Evolutionary conservation across 2,113 vertebrate genomes (phyloP), one percentile per base, ranked within the genome.

Genomic region (Sylvietta virens): DNA sequence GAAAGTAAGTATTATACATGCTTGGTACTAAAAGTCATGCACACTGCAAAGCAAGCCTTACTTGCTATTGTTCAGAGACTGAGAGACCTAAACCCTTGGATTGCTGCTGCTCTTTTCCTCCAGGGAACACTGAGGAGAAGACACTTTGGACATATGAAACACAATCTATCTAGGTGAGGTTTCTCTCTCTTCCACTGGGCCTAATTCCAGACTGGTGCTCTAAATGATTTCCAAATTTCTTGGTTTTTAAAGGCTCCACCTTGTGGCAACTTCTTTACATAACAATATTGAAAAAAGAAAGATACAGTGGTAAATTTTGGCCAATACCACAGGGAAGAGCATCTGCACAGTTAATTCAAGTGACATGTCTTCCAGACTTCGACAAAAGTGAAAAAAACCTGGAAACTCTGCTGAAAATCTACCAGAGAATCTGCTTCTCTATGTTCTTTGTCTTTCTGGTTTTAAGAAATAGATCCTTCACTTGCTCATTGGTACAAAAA

Each of bases 231-330:
- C 33, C 39, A 40, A 40, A 64, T 56, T 80, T 92, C 79, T 70
- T 39, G 35, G 13, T 24, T 26, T 80, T 90, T 66, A 60, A 92
- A 92, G 50, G 71, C 94, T 92, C 94, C 96, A 95, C 51, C 94
- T 86, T 71, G 92, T 88, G 96, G 95, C 71, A 90, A n/a, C 10
- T 66, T 40, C 61, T 66, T 57, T 44, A 39, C 13, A n/a, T 31
- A 65, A 53, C 11, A 47, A 42, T 3, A 60, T 11, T 71, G 64
- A 11, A 65, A 47, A 51, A 31, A 23, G 45, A 35, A 82, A 56
- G 65, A 65, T 6, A 35, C 11, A 53, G 21, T 5, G 18, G 30
- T n/a, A 35, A 70, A 65, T 57, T 10, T 10, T 31, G 31, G 13
- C 37, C 35, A 64, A 35, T 6, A 28, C 15, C 48, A 54, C 14